Conservation (phyloP, 2,113 vertebrate species). For the Semnopithecus entellus region DNA sequence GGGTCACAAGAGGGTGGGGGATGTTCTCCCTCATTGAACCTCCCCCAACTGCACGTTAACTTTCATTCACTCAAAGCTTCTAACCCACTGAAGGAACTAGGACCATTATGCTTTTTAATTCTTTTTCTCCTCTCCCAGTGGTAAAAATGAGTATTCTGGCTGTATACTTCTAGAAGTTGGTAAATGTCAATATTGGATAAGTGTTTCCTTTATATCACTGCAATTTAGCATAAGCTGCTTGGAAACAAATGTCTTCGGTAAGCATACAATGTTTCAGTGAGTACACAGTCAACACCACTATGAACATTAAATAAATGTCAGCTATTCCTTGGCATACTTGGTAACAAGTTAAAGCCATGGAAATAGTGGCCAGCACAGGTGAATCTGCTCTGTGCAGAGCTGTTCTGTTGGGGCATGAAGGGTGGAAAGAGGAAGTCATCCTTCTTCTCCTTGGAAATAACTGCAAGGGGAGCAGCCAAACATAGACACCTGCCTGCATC, state of each 20-base stretch:
- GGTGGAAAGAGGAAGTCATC: accelerated
- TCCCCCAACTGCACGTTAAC: not conserved
- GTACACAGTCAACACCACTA: slow-evolving; percentile 81
- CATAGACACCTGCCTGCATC: not conserved
- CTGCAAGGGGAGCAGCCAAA: not conserved
- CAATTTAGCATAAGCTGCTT: slow-evolving; percentile 86
- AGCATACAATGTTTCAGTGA: slow-evolving; percentile 82
- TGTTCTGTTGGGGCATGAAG: not conserved
- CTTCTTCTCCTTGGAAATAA: not conserved
- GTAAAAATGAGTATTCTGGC: slow-evolving; percentile 77
- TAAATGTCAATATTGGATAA: slow-evolving; percentile 87
- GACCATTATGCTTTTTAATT: not conserved
- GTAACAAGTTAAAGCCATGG: slow-evolving; percentile 59
- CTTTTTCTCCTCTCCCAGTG: not conserved
- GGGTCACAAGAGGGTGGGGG: not conserved
- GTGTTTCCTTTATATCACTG: slow-evolving; percentile 86
- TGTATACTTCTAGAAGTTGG: slow-evolving; percentile 81
- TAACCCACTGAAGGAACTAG: not conserved
- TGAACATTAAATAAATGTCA: slow-evolving; percentile 86
- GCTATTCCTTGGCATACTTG: slow-evolving; percentile 70
- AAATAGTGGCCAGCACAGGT: not conserved
- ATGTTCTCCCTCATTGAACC: not conserved
- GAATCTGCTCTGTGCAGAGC: not conserved
- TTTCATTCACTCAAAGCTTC: not conserved
- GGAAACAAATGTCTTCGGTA: slow-evolving; percentile 85